These are phyloP conservation scores for Antennarius striatus DNA, from an alignment of 2,113 vertebrate species.

Conservation along the genomic window DNA sequence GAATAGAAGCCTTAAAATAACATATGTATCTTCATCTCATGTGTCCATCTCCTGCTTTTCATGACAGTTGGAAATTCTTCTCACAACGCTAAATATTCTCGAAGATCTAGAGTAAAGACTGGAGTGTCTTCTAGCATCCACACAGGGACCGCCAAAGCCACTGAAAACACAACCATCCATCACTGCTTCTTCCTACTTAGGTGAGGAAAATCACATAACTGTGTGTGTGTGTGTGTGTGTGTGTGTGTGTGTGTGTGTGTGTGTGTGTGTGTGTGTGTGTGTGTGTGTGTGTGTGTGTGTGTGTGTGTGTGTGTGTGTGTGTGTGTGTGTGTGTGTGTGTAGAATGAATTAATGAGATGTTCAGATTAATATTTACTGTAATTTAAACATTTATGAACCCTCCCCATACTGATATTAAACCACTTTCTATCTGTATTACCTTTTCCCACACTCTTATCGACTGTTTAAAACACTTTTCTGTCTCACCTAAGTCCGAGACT, in stretches of 20 bases:
- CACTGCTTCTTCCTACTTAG: constrained; percentile 51
- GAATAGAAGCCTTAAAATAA: background rate
- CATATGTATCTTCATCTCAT: background rate
- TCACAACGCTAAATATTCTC: constrained; percentile 20
- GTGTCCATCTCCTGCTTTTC: constrained; percentile 4
- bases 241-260: constrained; percentile 7
- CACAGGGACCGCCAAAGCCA: constrained; percentile 28
- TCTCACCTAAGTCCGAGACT: no score
- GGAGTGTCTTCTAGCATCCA: constrained; percentile 39
- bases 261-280: background rate
- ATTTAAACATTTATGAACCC: no score
- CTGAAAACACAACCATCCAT: constrained; percentile 48
- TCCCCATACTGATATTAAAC: no score
- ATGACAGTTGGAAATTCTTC: constrained; percentile 3
- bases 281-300: constrained; percentile 12
- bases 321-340: background rate
- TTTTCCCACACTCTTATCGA: no score
- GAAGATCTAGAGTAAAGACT: constrained; percentile 18
- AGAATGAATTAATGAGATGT: no score
- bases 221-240: constrained; percentile 21
- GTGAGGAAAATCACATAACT: constrained; percentile 43
- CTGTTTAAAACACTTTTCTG: no score
- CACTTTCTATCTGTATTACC: no score
- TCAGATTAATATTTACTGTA: no score
- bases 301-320: constrained; percentile 13